Percentiles rank a stretch among this genome's conserved stretches.
phyloP scores from a whole-genome alignment of 2,888 invertebrate genomes.

The Chironomus tentans region DNA sequence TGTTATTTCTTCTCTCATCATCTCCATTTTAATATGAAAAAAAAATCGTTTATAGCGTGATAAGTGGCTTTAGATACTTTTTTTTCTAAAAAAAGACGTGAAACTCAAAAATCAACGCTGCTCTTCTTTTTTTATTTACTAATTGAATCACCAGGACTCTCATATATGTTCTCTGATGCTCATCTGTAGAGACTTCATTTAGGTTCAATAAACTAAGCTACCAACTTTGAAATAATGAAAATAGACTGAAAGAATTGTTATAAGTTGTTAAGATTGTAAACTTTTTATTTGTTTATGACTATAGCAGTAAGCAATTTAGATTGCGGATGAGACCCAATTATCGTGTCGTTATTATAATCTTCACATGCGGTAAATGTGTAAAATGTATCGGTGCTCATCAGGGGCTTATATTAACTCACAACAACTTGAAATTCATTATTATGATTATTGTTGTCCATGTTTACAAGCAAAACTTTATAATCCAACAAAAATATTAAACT shows the following conservation, averaged over 20 bases:
- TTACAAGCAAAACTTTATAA: conserved; percentile 17
- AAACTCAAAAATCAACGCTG: not conserved
- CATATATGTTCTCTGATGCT: not conserved
- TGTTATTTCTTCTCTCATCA: not conserved
- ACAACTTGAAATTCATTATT: not conserved
- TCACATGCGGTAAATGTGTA: conserved; percentile 5
- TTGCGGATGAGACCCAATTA: conserved; percentile 20
- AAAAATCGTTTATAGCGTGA: conserved; percentile 9
- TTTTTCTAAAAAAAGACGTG: no score
- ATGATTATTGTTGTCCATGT: conserved; percentile 8
- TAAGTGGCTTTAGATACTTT: not conserved
- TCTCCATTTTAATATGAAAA: not conserved
- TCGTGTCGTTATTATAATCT: conserved; percentile 7
- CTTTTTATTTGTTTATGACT: conserved; percentile 11
- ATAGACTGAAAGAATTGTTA: not conserved
- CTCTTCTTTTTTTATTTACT: not conserved
- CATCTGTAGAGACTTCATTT: not conserved
- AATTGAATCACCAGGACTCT: conserved; percentile 9
- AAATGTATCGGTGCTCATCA: not conserved
- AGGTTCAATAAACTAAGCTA: not conserved
- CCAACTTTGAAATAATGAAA: not conserved
- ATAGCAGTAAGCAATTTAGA: not conserved
- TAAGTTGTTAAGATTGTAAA: not conserved
- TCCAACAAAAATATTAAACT: not conserved
- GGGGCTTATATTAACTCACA: not conserved